phyloP scores from a whole-genome alignment of 2,113 vertebrate genomes.

The Aepyceros melampus region DNA sequence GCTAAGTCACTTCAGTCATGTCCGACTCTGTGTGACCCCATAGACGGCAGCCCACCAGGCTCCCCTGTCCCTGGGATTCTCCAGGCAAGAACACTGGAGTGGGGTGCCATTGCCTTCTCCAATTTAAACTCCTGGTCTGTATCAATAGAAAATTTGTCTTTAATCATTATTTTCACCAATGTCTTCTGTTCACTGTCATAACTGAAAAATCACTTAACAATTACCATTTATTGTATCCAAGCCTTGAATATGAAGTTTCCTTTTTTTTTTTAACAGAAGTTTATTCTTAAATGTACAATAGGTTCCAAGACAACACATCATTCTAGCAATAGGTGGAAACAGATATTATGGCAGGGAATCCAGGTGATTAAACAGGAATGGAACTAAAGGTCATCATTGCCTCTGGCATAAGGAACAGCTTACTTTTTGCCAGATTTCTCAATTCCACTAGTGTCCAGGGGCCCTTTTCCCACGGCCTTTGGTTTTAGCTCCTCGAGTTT shows the following conservation, averaged over 20 bases:
- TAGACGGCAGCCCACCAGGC: no score
- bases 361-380: neutral
- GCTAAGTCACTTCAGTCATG: no score
- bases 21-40: no score
- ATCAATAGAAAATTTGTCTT: neutral
- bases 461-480: neutral
- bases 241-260: neutral
- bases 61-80: no score
- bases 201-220: neutral
- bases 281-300: neutral
- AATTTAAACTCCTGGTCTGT: neutral
- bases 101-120: no score
- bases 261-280: neutral
- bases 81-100: no score
- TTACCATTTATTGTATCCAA: neutral
- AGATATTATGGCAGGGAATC: neutral
- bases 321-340: neutral
- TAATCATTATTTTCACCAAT: neutral
- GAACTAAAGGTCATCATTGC: neutral
- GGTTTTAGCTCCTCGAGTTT: neutral
- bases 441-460: neutral
- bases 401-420: neutral
- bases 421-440: neutral
- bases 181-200: neutral
- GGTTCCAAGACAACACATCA: neutral